These are phyloP conservation scores for Teinopalpus imperialis DNA, from an alignment of 2,888 invertebrate genomes.

Conservation along the genomic window DNA sequence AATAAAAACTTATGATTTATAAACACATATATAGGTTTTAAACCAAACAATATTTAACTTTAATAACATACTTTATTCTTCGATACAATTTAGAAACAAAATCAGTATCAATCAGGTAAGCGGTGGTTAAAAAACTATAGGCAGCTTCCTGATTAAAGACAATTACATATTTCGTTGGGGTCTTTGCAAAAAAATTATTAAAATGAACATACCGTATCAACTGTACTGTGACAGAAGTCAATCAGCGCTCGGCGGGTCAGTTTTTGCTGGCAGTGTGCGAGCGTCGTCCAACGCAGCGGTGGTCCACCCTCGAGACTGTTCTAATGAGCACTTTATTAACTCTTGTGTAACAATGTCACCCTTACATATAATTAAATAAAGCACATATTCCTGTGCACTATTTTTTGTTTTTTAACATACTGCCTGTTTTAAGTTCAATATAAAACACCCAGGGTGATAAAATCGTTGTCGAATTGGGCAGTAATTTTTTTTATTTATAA, in stretches of 20 bases:
- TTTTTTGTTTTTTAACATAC: neutral
- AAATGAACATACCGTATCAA: constrained; percentile 7
- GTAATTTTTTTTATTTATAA: constrained; percentile 2
- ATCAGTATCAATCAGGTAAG: too few species aligned
- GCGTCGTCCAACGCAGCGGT: constrained; percentile 21
- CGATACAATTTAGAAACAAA: too few species aligned
- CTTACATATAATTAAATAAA: neutral
- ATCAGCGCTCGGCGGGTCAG: constrained; percentile 24
- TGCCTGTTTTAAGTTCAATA: constrained; percentile 10
- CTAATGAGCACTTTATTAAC: constrained; percentile 26
- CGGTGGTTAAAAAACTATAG: too few species aligned
- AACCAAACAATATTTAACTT: too few species aligned
- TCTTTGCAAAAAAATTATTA: too few species aligned
- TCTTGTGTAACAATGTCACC: constrained; percentile 1
- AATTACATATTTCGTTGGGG: too few species aligned
- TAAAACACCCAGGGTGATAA: constrained; percentile 21
- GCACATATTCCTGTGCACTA: neutral
- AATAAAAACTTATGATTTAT: too few species aligned
- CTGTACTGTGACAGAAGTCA: constrained; percentile 23
- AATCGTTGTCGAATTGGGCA: constrained; percentile 18
- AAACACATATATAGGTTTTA: too few species aligned
- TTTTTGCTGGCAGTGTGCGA: constrained; percentile 24
- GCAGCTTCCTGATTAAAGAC: too few species aligned
- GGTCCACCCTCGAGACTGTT: constrained; percentile 27
- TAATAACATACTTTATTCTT: too few species aligned